phyloP scores from a whole-genome alignment of 2,888 invertebrate species.

The Resseliella maxima region DNA sequence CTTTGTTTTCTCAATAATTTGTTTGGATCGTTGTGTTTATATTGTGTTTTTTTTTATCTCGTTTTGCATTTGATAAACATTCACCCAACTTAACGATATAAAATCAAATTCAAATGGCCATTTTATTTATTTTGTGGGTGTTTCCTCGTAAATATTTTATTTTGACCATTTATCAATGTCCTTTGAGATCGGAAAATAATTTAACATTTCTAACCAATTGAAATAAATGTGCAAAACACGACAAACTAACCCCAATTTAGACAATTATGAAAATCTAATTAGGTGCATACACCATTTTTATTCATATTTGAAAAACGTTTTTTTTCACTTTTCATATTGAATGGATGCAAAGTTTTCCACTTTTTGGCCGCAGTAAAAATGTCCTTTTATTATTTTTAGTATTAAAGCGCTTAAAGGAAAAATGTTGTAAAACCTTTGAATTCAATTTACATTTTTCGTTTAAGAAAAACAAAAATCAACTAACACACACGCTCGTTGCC shows the following conservation, averaged over 20 bases:
- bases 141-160: neutral
- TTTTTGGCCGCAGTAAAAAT: neutral
- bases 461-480: neutral
- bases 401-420: neutral
- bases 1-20: too few species aligned
- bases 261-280: constrained; percentile 27
- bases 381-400: constrained; percentile 1
- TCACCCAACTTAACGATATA: neutral
- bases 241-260: neutral
- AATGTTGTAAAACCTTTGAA: neutral
- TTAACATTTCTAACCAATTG: too few species aligned
- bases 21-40: neutral
- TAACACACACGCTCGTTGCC: neutral
- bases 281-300: neutral
- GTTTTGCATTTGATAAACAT: neutral
- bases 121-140: constrained; percentile 32
- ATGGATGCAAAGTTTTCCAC: neutral
- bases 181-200: neutral
- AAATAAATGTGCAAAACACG: too few species aligned
- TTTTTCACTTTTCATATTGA: neutral
- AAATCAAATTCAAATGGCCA: constrained; percentile 9
- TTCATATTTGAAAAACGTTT: neutral
- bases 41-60: neutral
- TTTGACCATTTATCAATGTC: neutral
- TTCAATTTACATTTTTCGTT: constrained; percentile 30